Evolutionary conservation across 2,888 invertebrate species (phyloP).

Genomic region (Sinohyriopsis cumingii): DNA sequence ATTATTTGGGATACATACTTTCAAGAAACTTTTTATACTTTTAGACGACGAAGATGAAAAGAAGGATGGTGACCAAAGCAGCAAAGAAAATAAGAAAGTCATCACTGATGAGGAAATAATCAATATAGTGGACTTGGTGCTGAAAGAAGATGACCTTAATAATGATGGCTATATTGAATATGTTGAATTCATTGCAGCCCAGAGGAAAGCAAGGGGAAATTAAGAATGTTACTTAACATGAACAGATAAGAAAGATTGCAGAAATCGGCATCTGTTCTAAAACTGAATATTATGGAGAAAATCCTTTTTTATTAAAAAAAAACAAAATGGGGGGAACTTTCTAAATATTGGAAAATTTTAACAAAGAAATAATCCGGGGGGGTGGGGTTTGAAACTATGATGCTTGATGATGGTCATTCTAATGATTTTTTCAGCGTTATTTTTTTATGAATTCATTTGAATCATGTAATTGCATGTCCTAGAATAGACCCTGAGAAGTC

Average conservation of each 20-base stretch:
- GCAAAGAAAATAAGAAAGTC: conserved; percentile 35
- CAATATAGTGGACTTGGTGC: conserved; percentile 60
- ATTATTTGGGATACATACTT: not conserved
- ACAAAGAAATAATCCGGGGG: too few species aligned
- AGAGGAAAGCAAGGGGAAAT: conserved; percentile 42
- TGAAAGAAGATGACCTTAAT: conserved; percentile 60
- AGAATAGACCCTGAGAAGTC: too few species aligned
- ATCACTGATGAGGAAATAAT: conserved; percentile 58
- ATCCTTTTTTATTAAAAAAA: too few species aligned
- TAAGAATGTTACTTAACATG: not conserved
- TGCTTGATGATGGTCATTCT: too few species aligned
- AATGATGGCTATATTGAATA: conserved; percentile 64
- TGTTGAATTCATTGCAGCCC: conserved; percentile 59
- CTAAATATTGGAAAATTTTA: too few species aligned
- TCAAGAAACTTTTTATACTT: not conserved
- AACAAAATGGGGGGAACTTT: too few species aligned
- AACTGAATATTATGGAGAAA: too few species aligned
- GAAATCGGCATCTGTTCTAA: not conserved
- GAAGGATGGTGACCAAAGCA: conserved; percentile 10
- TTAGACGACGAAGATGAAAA: conserved; percentile 23
- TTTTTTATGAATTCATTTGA: too few species aligned
- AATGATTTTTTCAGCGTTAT: too few species aligned
- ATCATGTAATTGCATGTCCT: too few species aligned
- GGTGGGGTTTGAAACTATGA: too few species aligned
- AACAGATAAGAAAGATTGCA: not conserved